Evolutionary conservation across 2,113 vertebrate species (phyloP).

Genomic region (Bostrychus sinensis): DNA sequence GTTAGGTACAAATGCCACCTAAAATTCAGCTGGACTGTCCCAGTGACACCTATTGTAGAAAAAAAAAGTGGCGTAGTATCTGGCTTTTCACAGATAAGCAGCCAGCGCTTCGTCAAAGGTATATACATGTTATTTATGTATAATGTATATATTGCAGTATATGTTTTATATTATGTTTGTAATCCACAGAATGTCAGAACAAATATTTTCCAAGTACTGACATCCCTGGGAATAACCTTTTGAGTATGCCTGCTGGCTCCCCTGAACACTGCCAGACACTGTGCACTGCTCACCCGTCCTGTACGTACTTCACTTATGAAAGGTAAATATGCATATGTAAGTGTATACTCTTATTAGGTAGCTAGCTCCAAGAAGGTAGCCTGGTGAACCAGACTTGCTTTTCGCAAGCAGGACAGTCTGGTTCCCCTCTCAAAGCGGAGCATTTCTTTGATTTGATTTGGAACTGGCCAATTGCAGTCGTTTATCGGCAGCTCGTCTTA

Average conservation of each 20-base stretch:
- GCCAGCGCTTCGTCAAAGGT: slow-evolving; percentile 11
- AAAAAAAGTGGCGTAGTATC: slow-evolving; percentile 17
- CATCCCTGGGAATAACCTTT: slow-evolving; percentile 6
- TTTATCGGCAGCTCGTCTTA: too few species aligned
- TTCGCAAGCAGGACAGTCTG: too few species aligned
- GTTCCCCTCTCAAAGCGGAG: too few species aligned
- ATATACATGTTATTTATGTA: neutral
- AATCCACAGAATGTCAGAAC: slow-evolving; percentile 36
- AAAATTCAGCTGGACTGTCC: slow-evolving; percentile 58
- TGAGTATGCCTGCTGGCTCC: slow-evolving; percentile 21
- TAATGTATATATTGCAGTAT: rapidly evolving
- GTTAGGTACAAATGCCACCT: slow-evolving; percentile 64
- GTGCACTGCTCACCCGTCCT: slow-evolving; percentile 59
- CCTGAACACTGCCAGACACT: slow-evolving; percentile 60
- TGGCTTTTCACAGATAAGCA: slow-evolving; percentile 53
- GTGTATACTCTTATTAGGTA: neutral
- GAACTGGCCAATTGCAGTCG: too few species aligned
- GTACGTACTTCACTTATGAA: slow-evolving; percentile 60
- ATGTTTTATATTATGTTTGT: neutral
- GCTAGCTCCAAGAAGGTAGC: too few species aligned
- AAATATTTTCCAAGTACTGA: slow-evolving; percentile 39
- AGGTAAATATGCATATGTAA: slow-evolving; percentile 19
- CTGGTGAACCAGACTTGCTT: too few species aligned
- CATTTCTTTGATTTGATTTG: too few species aligned
- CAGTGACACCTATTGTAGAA: slow-evolving; percentile 25